A percentile compares a stretch with the other conserved stretches of the same genome.
Evolutionary conservation across 2,113 vertebrate genomes (phyloP).

Genomic region (Nycticorax nycticorax): DNA sequence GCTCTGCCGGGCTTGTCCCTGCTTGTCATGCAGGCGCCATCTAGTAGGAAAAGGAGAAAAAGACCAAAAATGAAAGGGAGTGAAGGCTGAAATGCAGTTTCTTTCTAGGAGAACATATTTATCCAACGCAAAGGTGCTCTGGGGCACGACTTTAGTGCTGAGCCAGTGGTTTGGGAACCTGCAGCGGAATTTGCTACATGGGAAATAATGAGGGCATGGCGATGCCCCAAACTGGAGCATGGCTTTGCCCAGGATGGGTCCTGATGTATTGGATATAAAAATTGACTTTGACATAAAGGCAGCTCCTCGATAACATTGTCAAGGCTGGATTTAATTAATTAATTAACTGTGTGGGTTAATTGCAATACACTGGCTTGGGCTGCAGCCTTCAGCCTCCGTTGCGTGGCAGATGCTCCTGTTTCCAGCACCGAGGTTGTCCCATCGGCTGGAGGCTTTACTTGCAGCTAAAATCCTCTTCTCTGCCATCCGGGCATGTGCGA

Average conservation of each 20-base stretch:
- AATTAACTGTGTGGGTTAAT: neutral
- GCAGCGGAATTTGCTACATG: neutral
- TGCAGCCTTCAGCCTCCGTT: neutral
- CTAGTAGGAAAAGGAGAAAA: slow-evolving; percentile 56
- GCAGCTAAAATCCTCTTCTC: neutral
- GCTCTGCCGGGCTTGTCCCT: neutral
- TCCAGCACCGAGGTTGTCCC: accelerated
- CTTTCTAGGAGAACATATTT: neutral
- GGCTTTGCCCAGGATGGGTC: neutral
- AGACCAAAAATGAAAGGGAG: neutral
- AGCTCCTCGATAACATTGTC: neutral
- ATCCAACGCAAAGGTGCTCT: neutral
- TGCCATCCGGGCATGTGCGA: neutral
- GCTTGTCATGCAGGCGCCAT: slow-evolving; percentile 30
- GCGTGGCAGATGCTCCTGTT: neutral
- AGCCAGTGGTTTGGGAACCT: neutral
- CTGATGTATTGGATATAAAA: neutral
- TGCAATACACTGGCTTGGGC: neutral
- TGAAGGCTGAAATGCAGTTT: neutral
- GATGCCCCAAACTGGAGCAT: neutral
- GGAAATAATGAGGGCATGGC: neutral
- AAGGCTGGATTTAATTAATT: neutral
- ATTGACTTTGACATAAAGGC: neutral
- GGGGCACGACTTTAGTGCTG: neutral
- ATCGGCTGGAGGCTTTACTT: neutral